These are phyloP conservation scores for Clusia tigrina DNA, from an alignment of 2,888 invertebrate genomes.

Conservation along the genomic window DNA sequence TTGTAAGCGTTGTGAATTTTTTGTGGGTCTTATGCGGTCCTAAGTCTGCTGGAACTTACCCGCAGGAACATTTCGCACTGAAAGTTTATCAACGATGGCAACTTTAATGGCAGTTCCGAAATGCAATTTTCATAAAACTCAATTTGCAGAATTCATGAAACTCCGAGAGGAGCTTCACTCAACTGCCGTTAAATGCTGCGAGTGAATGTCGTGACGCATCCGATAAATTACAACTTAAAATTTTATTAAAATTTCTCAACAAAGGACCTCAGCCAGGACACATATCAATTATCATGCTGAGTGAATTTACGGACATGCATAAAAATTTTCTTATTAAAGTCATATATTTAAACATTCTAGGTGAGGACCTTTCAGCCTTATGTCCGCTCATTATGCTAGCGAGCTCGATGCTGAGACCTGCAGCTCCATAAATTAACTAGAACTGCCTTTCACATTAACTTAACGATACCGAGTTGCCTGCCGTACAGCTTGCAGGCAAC, in stretches of 20 bases:
- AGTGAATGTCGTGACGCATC: too few species aligned
- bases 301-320: too few species aligned
- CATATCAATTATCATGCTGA: not conserved
- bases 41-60: too few species aligned
- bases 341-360: not conserved
- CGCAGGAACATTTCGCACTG: too few species aligned
- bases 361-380: not conserved
- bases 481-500: not conserved
- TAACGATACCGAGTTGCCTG: slow-evolving; percentile 7
- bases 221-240: not conserved
- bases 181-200: too few species aligned
- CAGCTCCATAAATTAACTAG: slow-evolving; percentile 33
- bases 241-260: not conserved
- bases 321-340: slow-evolving; percentile 3
- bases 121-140: too few species aligned
- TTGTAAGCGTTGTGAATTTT: too few species aligned
- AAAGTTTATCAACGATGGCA: too few species aligned
- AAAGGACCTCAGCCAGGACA: not conserved
- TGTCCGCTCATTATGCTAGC: not conserved
- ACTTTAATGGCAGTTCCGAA: too few species aligned
- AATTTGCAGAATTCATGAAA: too few species aligned
- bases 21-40: too few species aligned
- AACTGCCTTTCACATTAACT: slow-evolving; percentile 32
- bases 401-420: slow-evolving; percentile 8
- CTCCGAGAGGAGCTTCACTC: too few species aligned